Conservation (phyloP, 2,888 invertebrate genomes). For the Cataglyphis livida region DNA sequence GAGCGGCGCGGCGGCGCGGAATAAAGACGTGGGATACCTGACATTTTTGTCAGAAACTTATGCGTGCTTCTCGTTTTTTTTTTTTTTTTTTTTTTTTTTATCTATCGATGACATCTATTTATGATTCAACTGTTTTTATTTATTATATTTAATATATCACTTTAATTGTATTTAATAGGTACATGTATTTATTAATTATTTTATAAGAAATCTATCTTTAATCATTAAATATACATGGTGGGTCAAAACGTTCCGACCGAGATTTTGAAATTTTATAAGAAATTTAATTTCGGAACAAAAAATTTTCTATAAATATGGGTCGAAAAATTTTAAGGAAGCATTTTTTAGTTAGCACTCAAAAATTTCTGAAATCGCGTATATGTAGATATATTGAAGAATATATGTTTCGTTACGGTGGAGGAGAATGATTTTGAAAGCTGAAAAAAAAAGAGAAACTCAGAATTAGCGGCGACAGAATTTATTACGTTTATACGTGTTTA, state of each 20-base stretch:
- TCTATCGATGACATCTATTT: neutral
- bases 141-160: neutral
- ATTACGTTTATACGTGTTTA: constrained; percentile 73
- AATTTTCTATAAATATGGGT: no score
- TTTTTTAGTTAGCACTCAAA: no score
- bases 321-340: no score
- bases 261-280: no score
- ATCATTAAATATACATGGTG: neutral
- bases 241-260: no score
- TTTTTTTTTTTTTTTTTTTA: neutral
- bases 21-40: constrained; percentile 63
- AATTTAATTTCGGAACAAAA: no score
- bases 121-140: neutral
- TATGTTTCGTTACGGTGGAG: neutral
- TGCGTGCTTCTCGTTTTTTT: neutral
- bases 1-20: constrained; percentile 51
- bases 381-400: neutral
- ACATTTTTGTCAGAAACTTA: constrained; percentile 19
- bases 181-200: constrained; percentile 17
- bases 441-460: constrained; percentile 66
- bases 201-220: neutral
- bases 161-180: constrained; percentile 1
- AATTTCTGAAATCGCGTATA: neutral
- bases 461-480: constrained; percentile 77
- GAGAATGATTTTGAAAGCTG: neutral